Evolutionary conservation across 2,888 invertebrate genomes (phyloP).

Genomic region (Protonemura montana): DNA sequence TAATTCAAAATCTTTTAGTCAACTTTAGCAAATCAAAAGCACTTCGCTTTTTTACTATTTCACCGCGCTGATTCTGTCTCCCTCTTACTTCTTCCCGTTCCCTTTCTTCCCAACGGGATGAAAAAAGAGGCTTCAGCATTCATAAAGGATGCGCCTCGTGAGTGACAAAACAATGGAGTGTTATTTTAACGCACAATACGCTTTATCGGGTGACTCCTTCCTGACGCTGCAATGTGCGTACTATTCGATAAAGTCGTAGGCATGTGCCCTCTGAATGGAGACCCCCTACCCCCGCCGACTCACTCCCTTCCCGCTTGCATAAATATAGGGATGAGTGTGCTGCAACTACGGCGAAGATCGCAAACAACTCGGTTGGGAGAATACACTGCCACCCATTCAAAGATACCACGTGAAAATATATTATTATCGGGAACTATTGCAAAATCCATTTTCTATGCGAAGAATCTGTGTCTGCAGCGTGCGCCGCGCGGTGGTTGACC

Average conservation of each 20-base stretch:
- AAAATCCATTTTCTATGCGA: not conserved
- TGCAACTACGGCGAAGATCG: not conserved
- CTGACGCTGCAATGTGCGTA: slow-evolving; percentile 16
- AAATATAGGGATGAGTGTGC: slow-evolving; percentile 26
- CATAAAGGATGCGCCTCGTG: slow-evolving; percentile 46
- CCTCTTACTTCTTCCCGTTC: slow-evolving; percentile 30
- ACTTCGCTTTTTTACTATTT: slow-evolving; percentile 41
- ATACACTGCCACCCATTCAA: not conserved
- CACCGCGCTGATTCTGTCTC: not conserved
- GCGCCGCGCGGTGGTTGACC: not conserved
- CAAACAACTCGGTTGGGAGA: not conserved
- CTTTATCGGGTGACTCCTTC: slow-evolving; percentile 39
- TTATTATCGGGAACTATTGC: not conserved
- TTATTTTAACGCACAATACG: slow-evolving; percentile 48
- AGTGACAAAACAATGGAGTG: slow-evolving; percentile 48
- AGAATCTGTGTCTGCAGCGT: not conserved
- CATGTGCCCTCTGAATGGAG: not conserved
- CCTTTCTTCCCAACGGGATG: slow-evolving; percentile 46
- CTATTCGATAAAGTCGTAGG: slow-evolving; percentile 14
- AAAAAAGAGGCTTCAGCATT: slow-evolving; percentile 38
- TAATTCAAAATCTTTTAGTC: slow-evolving; percentile 41
- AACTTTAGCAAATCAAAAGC: slow-evolving; percentile 48
- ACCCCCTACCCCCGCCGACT: slow-evolving; percentile 1
- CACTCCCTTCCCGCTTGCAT: slow-evolving; percentile 17
- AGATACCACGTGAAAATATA: not conserved